These are phyloP conservation scores for Halcyon malimbica DNA, from an alignment of 2,113 vertebrate species.

Conservation along the genomic window DNA sequence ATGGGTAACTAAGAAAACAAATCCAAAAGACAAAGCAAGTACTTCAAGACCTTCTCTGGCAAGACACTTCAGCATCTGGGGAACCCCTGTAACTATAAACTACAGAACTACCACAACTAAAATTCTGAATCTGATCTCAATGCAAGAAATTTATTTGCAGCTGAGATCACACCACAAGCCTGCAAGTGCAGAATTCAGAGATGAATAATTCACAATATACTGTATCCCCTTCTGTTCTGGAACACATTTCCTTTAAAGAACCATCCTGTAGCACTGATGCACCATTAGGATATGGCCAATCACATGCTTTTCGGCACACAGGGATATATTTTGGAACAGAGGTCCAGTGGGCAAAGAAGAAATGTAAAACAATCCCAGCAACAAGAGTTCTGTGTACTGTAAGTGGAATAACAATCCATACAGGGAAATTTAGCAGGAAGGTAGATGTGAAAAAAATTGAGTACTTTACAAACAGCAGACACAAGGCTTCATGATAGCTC, in stretches of 20 bases:
- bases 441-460: background rate
- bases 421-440: background rate
- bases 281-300: background rate
- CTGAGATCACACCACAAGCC: background rate
- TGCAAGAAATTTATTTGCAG: background rate
- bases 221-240: background rate
- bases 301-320: background rate
- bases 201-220: background rate
- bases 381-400: background rate
- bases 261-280: background rate
- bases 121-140: background rate
- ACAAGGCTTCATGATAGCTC: conserved; percentile 14
- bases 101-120: background rate
- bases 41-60: background rate
- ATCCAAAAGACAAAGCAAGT: background rate
- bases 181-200: background rate
- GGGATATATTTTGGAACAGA: background rate
- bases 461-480: conserved; percentile 15
- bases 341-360: background rate
- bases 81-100: background rate
- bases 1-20: background rate
- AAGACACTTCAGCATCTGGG: background rate
- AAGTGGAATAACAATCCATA: background rate
- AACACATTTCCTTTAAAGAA: background rate
- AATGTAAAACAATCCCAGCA: background rate